Percentiles rank a stretch among this genome's conserved stretches.
Evolutionary conservation across 2,113 vertebrate species (phyloP).

Genomic region (Polyodon spathula): DNA sequence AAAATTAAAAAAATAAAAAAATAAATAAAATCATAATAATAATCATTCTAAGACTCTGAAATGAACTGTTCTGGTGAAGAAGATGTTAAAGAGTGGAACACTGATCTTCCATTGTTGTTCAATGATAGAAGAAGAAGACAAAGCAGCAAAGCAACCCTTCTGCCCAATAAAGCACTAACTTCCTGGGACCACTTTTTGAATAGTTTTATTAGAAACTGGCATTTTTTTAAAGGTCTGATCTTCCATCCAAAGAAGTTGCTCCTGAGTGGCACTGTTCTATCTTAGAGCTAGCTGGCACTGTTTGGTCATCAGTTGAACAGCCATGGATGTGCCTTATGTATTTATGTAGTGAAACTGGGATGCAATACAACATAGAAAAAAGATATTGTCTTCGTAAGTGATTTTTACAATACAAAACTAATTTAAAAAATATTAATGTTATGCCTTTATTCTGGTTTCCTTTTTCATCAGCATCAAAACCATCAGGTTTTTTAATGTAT

Average conservation of each 20-base stretch:
- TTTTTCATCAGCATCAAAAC: too few relatives aligned
- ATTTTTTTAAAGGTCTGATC: constrained; percentile 10
- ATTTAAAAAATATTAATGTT: constrained; percentile 4
- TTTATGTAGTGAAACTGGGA: constrained; percentile 28
- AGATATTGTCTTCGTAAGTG: constrained; percentile 45
- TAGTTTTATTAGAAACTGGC: constrained; percentile 18
- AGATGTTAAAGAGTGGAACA: background rate
- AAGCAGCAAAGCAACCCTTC: constrained; percentile 18
- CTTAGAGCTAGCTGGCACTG: constrained; percentile 22
- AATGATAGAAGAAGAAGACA: constrained; percentile 15
- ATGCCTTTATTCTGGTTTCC: constrained; percentile 48
- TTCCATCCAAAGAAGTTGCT: background rate
- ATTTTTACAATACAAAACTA: background rate
- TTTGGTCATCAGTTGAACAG: constrained; percentile 21
- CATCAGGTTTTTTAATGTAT: too few relatives aligned
- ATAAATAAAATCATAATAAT: background rate
- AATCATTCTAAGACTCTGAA: background rate
- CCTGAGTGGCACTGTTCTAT: constrained; percentile 30
- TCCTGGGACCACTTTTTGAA: constrained; percentile 49
- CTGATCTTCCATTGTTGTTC: constrained; percentile 28
- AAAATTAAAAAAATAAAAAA: constrained; percentile 16
- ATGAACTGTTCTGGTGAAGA: background rate
- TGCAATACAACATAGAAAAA: constrained; percentile 42
- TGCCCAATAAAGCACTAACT: constrained; percentile 51
- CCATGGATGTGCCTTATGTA: constrained; percentile 57